phyloP scores from a whole-genome alignment of 2,797 vertebrate genomes.

The Alauda arvensis region DNA sequence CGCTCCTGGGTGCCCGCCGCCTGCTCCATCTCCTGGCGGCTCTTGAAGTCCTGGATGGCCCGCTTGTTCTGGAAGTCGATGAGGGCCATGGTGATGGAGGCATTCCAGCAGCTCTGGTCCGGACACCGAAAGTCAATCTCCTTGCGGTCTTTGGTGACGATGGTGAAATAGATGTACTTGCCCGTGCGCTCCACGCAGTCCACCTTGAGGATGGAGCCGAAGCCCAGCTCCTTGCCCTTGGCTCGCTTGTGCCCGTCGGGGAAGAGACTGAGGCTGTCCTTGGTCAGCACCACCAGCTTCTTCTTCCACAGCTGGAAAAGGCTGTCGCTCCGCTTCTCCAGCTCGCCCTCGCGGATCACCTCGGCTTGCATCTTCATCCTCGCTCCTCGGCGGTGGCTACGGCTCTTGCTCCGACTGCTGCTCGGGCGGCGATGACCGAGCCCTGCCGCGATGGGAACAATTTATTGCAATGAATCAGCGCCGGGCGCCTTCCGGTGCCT shows the following conservation, averaged over 20 bases:
- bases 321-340: constrained; percentile 96
- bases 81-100: constrained; percentile 92
- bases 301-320: constrained; percentile 95
- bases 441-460: background rate
- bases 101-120: constrained; percentile 90
- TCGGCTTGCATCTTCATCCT: constrained; percentile 61
- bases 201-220: constrained; percentile 91
- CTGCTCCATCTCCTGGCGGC: constrained; percentile 81
- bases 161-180: constrained; percentile 96
- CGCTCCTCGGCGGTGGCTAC: background rate
- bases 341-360: constrained; percentile 90
- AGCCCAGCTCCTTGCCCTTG: constrained; percentile 87
- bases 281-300: constrained; percentile 91
- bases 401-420: background rate
- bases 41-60: constrained; percentile 89
- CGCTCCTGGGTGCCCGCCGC: constrained; percentile 77
- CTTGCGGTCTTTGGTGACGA: constrained; percentile 91
- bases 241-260: constrained; percentile 83
- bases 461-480: constrained; percentile 56
- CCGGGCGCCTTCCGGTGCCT: constrained; percentile 47
- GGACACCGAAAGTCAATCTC: constrained; percentile 96
- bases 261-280: constrained; percentile 89
- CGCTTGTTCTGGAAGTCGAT: constrained; percentile 94
- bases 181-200: constrained; percentile 96
- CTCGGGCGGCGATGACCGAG: background rate